Percentiles rank a stretch among this genome's conserved stretches.
Conservation (phyloP, 2,888 invertebrate species). For the Lysandra coridon region DNA sequence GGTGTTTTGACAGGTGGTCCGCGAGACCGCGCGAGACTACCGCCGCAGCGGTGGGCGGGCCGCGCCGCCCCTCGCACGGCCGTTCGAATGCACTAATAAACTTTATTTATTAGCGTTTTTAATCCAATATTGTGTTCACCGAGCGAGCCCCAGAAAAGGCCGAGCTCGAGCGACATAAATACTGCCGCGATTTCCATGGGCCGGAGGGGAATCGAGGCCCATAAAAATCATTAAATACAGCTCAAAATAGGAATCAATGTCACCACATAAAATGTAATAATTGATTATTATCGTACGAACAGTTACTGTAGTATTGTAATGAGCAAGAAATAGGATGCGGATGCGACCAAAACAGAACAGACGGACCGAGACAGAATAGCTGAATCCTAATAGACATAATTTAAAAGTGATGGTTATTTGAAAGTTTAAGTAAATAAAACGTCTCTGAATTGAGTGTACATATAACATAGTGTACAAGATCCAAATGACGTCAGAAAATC, state of each 20-base stretch:
- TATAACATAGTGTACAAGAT: no score
- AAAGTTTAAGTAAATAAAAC: no score
- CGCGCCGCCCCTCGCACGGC: background rate
- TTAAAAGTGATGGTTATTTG: no score
- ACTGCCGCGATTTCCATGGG: background rate
- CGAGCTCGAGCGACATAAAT: background rate
- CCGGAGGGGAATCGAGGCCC: background rate
- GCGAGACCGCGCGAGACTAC: background rate
- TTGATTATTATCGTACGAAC: background rate
- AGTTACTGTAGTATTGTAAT: background rate
- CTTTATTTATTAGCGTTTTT: conserved; percentile 21
- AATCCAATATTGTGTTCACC: conserved; percentile 8
- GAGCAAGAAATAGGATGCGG: background rate
- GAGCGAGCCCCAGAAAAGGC: background rate
- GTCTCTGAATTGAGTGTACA: no score
- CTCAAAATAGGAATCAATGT: background rate
- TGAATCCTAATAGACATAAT: background rate
- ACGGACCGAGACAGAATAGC: background rate
- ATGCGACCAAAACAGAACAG: background rate
- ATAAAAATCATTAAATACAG: background rate
- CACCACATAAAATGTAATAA: background rate
- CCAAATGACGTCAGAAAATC: no score
- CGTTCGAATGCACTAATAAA: conserved; percentile 5
- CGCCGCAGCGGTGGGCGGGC: background rate
- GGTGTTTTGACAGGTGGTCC: conserved; percentile 20